A percentile compares a stretch with the other conserved stretches of the same genome.
Evolutionary conservation across 2,888 invertebrate species (phyloP).

Genomic region (Spialia ferax): DNA sequence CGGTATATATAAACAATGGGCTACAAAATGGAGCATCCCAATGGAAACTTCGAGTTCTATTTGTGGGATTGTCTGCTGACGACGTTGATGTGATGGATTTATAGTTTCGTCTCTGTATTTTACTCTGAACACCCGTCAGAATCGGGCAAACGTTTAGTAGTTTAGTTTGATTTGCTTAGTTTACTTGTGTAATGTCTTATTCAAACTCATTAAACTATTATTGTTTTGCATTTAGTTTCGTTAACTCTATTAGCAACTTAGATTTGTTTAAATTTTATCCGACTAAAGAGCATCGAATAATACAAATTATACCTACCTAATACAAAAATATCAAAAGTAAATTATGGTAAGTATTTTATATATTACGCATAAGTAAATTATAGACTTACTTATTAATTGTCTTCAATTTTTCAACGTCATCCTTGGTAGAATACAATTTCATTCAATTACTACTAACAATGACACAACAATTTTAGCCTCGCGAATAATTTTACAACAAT

Average conservation of each 20-base stretch:
- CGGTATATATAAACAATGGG: background rate
- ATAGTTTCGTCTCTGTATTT: constrained; percentile 30
- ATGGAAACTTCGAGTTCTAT: constrained; percentile 34
- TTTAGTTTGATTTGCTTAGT: constrained; percentile 23
- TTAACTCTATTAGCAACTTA: background rate
- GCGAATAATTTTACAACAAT: no score
- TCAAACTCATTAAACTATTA: constrained; percentile 8
- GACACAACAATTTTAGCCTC: no score
- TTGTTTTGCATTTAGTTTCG: background rate
- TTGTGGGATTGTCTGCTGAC: constrained; percentile 33
- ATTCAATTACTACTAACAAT: no score
- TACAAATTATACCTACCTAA: no score
- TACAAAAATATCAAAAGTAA: no score
- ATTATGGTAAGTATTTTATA: no score
- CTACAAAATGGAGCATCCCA: constrained; percentile 20
- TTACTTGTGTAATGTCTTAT: constrained; percentile 20
- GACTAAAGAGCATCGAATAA: no score
- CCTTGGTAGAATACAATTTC: no score
- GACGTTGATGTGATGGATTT: constrained; percentile 36
- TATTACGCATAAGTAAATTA: no score
- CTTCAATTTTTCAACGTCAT: no score
- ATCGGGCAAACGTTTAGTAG: constrained; percentile 16
- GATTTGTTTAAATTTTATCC: no score
- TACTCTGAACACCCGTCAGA: constrained; percentile 20
- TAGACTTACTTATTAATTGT: no score